Conservation (phyloP, 2,113 vertebrate species). For the Apistogramma diplotaenia region DNA sequence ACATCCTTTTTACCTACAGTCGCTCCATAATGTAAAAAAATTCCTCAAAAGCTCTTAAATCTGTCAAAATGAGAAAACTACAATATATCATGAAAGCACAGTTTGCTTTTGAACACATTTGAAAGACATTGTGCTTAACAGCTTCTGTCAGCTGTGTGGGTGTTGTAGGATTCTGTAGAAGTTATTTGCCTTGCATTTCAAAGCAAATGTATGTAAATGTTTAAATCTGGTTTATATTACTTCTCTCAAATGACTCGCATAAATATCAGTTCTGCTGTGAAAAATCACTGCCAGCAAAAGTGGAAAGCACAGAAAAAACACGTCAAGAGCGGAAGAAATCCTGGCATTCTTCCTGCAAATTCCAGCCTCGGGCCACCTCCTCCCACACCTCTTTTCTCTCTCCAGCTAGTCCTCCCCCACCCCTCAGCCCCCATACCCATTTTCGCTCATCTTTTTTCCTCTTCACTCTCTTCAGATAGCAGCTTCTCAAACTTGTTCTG, state of each 20-base stretch:
- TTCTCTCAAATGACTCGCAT: slow-evolving; percentile 3
- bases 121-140: too few relatives aligned
- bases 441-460: not conserved
- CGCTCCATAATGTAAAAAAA: too few relatives aligned
- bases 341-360: slow-evolving; percentile 18
- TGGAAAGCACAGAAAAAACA: not conserved
- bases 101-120: too few relatives aligned
- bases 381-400: slow-evolving; percentile 24
- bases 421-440: not conserved
- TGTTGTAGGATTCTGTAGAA: not conserved
- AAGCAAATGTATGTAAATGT: slow-evolving; percentile 34
- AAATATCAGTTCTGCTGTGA: not conserved
- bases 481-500: not conserved
- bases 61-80: too few relatives aligned
- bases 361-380: slow-evolving; percentile 22
- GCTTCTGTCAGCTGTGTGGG: not conserved
- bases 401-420: not conserved
- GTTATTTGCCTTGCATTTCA: not conserved
- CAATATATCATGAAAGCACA: too few relatives aligned
- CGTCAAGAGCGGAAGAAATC: slow-evolving; percentile 1
- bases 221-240: slow-evolving; percentile 12
- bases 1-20: too few relatives aligned
- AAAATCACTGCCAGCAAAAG: not conserved
- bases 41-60: too few relatives aligned
- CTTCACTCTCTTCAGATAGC: not conserved